phyloP scores from a whole-genome alignment of 2,113 vertebrate species.

The Rhinoptilus africanus region DNA sequence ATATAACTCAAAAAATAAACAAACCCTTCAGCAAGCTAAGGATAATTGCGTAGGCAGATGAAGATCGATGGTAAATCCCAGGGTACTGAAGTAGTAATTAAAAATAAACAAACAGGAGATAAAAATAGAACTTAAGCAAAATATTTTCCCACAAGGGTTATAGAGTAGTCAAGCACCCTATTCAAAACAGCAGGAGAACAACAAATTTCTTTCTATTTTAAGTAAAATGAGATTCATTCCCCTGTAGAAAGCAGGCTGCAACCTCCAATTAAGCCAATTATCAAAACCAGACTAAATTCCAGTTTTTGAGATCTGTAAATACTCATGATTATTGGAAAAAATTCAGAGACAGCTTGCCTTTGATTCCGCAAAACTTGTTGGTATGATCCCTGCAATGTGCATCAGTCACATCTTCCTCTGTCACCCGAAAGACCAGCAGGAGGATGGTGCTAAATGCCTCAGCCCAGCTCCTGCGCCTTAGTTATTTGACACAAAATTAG shows the following conservation, averaged over 20 bases:
- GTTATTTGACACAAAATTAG: neutral
- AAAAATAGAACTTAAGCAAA: slow-evolving; percentile 58
- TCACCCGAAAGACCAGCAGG: neutral
- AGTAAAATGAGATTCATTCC: neutral
- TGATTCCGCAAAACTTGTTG: neutral
- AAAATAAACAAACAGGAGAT: slow-evolving; percentile 63
- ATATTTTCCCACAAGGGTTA: slow-evolving; percentile 27
- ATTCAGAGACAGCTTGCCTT: neutral
- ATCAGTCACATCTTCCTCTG: neutral
- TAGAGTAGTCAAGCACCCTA: slow-evolving; percentile 15
- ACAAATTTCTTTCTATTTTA: slow-evolving; percentile 28
- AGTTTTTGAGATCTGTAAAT: neutral
- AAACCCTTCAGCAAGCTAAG: slow-evolving; percentile 37
- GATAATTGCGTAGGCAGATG: slow-evolving; percentile 54
- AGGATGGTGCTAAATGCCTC: neutral
- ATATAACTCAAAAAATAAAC: slow-evolving; percentile 48
- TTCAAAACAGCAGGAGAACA: neutral
- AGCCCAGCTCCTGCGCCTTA: neutral
- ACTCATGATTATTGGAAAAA: neutral
- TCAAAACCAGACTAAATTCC: neutral
- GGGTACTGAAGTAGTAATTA: slow-evolving; percentile 52
- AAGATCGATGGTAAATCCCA: slow-evolving; percentile 54
- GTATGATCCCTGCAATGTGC: neutral
- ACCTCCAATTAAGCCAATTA: neutral
- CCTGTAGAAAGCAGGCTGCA: neutral